Evolutionary conservation across 2,888 invertebrate genomes (phyloP).

Genomic region (Alloplasta piceator): DNA sequence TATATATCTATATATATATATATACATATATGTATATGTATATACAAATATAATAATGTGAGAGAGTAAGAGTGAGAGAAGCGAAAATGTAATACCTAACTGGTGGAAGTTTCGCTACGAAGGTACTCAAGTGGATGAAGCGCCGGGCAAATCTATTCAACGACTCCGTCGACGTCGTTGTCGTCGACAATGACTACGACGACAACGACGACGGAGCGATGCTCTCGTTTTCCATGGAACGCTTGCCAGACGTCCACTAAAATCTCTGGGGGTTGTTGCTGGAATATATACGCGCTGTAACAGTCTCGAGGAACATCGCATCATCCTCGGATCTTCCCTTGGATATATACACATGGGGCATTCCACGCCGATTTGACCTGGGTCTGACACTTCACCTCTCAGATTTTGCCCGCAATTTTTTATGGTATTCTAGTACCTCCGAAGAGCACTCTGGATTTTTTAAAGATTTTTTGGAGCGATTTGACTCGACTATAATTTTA

Average conservation of each 20-base stretch:
- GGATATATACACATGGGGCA: slow-evolving; percentile 18
- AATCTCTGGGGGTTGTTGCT: slow-evolving; percentile 20
- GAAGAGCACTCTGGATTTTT: too few relatives aligned
- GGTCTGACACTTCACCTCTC: too few relatives aligned
- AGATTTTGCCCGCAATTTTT: too few relatives aligned
- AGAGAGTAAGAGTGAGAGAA: slow-evolving; percentile 13
- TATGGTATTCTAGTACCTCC: too few relatives aligned
- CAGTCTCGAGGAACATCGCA: slow-evolving; percentile 24
- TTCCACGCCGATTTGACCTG: too few relatives aligned
- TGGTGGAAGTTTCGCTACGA: slow-evolving; percentile 48
- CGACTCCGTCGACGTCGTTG: slow-evolving; percentile 48
- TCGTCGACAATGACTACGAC: neutral
- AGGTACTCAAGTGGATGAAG: slow-evolving; percentile 57
- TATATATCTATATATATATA: neutral
- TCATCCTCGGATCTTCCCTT: slow-evolving; percentile 34
- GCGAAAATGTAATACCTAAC: slow-evolving; percentile 45
- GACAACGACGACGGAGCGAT: slow-evolving; percentile 22
- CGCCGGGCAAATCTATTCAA: slow-evolving; percentile 58
- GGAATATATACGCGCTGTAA: slow-evolving; percentile 10
- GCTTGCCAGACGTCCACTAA: slow-evolving; percentile 47
- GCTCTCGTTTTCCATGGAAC: slow-evolving; percentile 26
- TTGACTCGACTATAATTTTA: too few relatives aligned
- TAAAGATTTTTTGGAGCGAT: too few relatives aligned
- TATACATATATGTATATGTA: neutral
- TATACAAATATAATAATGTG: slow-evolving; percentile 2